A percentile compares a stretch with the other conserved stretches of the same genome.
phyloP scores from a whole-genome alignment of 2,113 vertebrate genomes.

The Hypomesus transpacificus region DNA sequence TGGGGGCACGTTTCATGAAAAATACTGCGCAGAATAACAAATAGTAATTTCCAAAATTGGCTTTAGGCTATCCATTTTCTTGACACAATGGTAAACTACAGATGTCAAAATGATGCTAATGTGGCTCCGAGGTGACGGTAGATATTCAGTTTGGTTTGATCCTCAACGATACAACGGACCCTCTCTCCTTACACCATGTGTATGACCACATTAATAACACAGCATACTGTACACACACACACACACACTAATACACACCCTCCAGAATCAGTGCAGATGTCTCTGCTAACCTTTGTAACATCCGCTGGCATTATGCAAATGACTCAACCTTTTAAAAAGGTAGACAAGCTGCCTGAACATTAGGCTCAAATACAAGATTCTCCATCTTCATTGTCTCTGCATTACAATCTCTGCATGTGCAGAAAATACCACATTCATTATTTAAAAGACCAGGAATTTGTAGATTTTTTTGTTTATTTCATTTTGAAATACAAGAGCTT shows the following conservation, averaged over 20 bases:
- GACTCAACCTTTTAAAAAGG: constrained; percentile 55
- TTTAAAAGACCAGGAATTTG: too few relatives aligned
- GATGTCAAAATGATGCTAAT: constrained; percentile 25
- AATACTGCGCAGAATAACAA: constrained; percentile 47
- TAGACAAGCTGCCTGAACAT: constrained; percentile 15
- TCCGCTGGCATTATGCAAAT: constrained; percentile 50
- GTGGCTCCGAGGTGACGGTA: background rate
- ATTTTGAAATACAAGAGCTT: too few relatives aligned
- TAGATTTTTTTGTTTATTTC: too few relatives aligned
- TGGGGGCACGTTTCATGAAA: constrained; percentile 32
- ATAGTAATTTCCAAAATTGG: constrained; percentile 42
- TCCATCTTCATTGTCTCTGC: too few relatives aligned
- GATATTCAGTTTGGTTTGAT: background rate
- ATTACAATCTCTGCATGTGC: too few relatives aligned
- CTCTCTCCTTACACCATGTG: background rate
- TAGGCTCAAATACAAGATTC: too few relatives aligned
- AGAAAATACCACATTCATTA: too few relatives aligned
- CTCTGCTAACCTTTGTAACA: constrained; percentile 46
- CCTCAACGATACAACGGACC: constrained; percentile 14
- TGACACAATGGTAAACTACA: constrained; percentile 50
- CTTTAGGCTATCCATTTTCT: constrained; percentile 48
- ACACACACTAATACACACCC: constrained; percentile 9
- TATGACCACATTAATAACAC: background rate
- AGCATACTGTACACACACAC: constrained; percentile 9
- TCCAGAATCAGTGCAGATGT: background rate